Conservation (phyloP, 2,797 vertebrate genomes). For the Falco novaeseelandiae region DNA sequence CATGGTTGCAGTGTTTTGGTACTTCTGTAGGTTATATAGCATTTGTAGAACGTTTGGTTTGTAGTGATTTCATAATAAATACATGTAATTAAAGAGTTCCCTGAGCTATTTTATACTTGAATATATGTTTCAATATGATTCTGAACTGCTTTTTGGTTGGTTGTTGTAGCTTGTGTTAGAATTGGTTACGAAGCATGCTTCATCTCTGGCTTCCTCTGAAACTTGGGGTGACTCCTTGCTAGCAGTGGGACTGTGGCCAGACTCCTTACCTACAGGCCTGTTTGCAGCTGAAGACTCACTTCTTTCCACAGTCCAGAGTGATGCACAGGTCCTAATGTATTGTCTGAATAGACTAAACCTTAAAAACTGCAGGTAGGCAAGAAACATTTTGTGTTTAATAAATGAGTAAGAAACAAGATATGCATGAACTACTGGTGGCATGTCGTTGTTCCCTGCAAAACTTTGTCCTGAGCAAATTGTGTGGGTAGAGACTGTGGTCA, state of each 20-base stretch:
- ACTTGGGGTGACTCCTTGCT: slow-evolving; percentile 85
- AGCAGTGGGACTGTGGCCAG: slow-evolving; percentile 92
- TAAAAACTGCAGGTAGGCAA: slow-evolving; percentile 84
- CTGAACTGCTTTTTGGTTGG: neutral
- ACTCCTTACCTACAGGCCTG: slow-evolving; percentile 85
- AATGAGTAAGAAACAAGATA: neutral
- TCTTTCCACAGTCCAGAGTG: slow-evolving; percentile 86
- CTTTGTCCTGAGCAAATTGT: neutral
- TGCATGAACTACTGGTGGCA: neutral
- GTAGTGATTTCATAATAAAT: neutral
- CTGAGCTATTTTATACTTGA: neutral
- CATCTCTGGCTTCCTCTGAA: slow-evolving; percentile 79
- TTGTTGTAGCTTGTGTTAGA: slow-evolving; percentile 82
- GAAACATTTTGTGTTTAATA: neutral
- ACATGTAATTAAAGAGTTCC: neutral
- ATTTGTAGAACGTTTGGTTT: neutral
- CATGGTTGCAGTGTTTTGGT: neutral
- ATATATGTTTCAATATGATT: neutral
- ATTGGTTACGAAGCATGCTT: slow-evolving; percentile 84
- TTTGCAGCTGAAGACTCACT: slow-evolving; percentile 90
- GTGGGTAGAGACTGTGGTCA: neutral
- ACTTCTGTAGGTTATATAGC: accelerated
- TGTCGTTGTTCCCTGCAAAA: neutral
- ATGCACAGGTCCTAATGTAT: slow-evolving; percentile 91
- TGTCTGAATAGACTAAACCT: slow-evolving; percentile 90